Evolutionary conservation across 2,113 vertebrate species (phyloP), one percentile per base, ranked within the genome.

Genomic region (Accipiter cooperii): DNA sequence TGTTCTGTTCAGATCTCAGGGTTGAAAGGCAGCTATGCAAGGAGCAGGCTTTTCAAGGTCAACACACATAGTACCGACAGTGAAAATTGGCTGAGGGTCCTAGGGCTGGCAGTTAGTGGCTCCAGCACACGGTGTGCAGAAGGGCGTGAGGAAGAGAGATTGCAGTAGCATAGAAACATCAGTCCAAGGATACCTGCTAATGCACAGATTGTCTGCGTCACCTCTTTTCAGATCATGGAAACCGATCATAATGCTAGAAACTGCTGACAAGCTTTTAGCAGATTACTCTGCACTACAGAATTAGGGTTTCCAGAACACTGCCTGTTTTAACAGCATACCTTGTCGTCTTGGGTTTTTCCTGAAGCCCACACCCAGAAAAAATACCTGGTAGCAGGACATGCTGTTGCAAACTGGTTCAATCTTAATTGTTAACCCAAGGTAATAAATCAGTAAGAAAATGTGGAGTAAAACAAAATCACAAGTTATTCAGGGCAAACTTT

Each of bases 311-410:
- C 46, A 33, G 38, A 52, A 47, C 36, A 52, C 14, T 0, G 9
- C 36, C 13, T 58, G 3, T 29, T 77, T 44, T 46, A 71, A 25
- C 0, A 0, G 24, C 4, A 0, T 24, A 64, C 10, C 28, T 46
- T 29, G 4, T 36, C 44, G 28, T 40, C 57, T 38, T 31, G 29
- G 6, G 6, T 26, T 77, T 71, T 46, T n/a, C 36, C 70, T 65
- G 65, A 78, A 65, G 70, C 31, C 24, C 51, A 38, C n/a, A 36
- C 6, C 14, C n/a, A 77, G 38, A 22, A 64, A 63, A 81, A 40
- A 38, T 5, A 51, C 25, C 71, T 16, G 4, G 19, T n/a, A 71
- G 34, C 24, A 65, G 20, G 51, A 46, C 10, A 25, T 40, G 40
- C 17, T 57, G 33, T 28, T 71, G 58, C 58, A 52, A 46, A 58